Base-by-base conservation (phyloP, 1,140 invertebrate genomes). In the Drosophila lacertosa region DNA sequence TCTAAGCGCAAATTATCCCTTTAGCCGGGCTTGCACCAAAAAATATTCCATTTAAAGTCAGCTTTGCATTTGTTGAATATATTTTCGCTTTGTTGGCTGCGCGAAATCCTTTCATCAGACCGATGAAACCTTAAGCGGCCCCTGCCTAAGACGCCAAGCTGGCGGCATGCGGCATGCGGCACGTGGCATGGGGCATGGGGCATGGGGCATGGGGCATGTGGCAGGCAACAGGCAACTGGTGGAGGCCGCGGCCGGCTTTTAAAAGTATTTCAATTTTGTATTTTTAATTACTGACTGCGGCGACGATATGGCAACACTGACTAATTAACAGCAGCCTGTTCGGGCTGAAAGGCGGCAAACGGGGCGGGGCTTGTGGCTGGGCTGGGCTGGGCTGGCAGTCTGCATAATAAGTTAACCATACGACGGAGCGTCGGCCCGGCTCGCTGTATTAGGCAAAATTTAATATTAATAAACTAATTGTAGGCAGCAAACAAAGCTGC, bases 391-490 rank as follows among this genome's bases (percentile, higher is more conserved):
- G 37, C 7, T 22, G 42, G 42, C 33, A 35, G 51, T n/a, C 35
- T 32, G 29, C 32, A 35, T 16, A 37, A 48, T 26, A 53, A 33
- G 67, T 33, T 57, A 24, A 42, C 44, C 51, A 54, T 42, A 62
- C 57, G 47, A 51, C 57, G 47, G 44, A 68, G n/a, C 58, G 22
- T 63, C 53, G 39, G 18, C n/a, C 35, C 4, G 29, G 60, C 20
- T 4, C 9, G 11, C n/a, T 4, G 7, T 35, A 51, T 20, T n/a
- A 42, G 45, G n/a, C n/a, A 40, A 42, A 54, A 69, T 64, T 65
- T 70, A 83, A 78, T 82, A 78, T 82, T 78, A 74, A 82, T 82
- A 83, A 82, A 83, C 81, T 83, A 83, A 78, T 78, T 81, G 74
- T 74, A 77, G 63, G 74, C 78, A 74, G 44, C 35, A 60, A n/a